Evolutionary conservation across 2,113 vertebrate genomes (phyloP).

Genomic region (Brachyhypopomus occidentalis): DNA sequence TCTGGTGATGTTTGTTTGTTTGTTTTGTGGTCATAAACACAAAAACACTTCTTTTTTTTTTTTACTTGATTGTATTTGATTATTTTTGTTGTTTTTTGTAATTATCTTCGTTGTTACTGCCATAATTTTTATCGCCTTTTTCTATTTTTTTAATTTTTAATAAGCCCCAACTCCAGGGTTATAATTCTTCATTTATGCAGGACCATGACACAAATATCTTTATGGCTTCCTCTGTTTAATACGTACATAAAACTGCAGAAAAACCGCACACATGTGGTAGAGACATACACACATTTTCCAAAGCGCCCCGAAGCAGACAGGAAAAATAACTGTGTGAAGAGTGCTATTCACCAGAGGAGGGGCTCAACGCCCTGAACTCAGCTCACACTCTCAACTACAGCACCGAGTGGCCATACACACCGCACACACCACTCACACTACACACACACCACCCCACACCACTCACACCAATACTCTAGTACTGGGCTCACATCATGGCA

Average conservation of each 20-base stretch:
- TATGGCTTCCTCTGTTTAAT: conserved; percentile 63
- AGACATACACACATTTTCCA: conserved; percentile 64
- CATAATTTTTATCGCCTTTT: conserved; percentile 35
- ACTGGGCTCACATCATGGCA: conserved; percentile 62
- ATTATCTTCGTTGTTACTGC: conserved; percentile 40
- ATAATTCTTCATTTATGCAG: conserved; percentile 60
- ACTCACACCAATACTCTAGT: conserved; percentile 57
- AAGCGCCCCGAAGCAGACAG: conserved; percentile 63
- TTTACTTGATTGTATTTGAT: background rate
- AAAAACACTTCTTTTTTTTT: conserved; percentile 9
- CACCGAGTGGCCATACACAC: conserved; percentile 59
- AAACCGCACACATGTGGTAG: conserved; percentile 60
- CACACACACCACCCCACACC: too few relatives aligned
- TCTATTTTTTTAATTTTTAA: conserved; percentile 41
- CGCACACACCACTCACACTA: too few relatives aligned
- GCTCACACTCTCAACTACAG: conserved; percentile 53
- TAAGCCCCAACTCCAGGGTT: conserved; percentile 38
- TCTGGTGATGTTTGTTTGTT: background rate
- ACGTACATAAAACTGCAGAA: conserved; percentile 61
- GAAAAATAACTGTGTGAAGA: conserved; percentile 69
- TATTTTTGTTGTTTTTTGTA: conserved; percentile 31
- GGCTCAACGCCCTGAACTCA: background rate
- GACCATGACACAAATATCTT: conserved; percentile 61
- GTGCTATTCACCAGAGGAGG: conserved; percentile 62
- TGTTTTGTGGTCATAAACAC: background rate